Evolutionary conservation across 2,888 invertebrate genomes (phyloP).

Genomic region (Ganaspis brasiliensis): DNA sequence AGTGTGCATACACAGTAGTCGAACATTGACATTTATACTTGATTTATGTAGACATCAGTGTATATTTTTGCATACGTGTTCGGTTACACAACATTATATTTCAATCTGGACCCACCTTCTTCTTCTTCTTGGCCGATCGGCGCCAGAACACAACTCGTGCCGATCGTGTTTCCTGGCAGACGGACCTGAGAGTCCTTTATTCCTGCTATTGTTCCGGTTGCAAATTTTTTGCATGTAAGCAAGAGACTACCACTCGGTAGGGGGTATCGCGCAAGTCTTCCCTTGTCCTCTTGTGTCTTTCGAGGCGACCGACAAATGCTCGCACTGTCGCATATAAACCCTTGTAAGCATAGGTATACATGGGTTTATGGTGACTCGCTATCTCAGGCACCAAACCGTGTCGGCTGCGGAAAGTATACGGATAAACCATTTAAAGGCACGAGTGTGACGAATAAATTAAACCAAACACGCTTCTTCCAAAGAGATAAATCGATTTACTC

Average conservation of each 20-base stretch:
- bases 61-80: slow-evolving; percentile 69
- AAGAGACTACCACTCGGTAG: slow-evolving; percentile 67
- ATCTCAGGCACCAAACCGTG: slow-evolving; percentile 6
- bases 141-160: slow-evolving; percentile 78
- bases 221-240: slow-evolving; percentile 78
- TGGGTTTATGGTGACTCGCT: slow-evolving; percentile 21
- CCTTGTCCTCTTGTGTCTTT: slow-evolving; percentile 51
- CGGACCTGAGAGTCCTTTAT: slow-evolving; percentile 61
- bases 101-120: slow-evolving; percentile 71
- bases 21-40: neutral
- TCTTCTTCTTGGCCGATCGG: slow-evolving; percentile 67
- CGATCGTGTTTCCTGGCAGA: slow-evolving; percentile 73
- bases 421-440: slow-evolving; percentile 26
- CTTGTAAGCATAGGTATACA: slow-evolving; percentile 32
- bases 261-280: slow-evolving; percentile 68
- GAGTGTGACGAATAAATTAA: slow-evolving; percentile 36
- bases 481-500: slow-evolving; percentile 12
- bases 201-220: slow-evolving; percentile 77
- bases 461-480: neutral
- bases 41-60: neutral
- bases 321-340: slow-evolving; percentile 57
- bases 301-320: slow-evolving; percentile 66
- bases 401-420: slow-evolving; percentile 4
- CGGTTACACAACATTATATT: slow-evolving; percentile 75
- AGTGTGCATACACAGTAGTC: no score